phyloP scores from a whole-genome alignment of 2,888 invertebrate species.

The Stenurella melanura region DNA sequence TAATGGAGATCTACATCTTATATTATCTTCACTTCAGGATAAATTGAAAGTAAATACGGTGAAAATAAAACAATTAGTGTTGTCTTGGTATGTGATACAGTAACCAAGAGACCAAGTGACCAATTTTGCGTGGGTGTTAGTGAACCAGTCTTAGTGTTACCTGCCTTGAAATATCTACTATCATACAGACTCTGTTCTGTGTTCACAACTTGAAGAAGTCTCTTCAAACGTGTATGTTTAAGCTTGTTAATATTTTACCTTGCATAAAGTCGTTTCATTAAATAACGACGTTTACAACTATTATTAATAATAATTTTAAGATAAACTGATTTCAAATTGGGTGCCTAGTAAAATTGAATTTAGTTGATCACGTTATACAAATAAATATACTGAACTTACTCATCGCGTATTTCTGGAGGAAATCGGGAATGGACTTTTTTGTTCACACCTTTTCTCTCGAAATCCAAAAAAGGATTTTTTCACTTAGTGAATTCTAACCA shows the following conservation, averaged over 20 bases:
- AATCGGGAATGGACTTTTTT: no score
- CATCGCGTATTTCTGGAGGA: no score
- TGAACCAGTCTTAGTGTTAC: conserved; percentile 53
- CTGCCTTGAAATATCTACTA: conserved; percentile 55
- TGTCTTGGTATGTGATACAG: conserved; percentile 52
- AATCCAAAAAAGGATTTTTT: no score
- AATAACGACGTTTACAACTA: background rate
- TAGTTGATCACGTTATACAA: no score
- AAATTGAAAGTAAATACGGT: conserved; percentile 7
- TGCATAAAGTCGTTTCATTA: background rate
- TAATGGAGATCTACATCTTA: background rate
- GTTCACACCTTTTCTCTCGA: no score
- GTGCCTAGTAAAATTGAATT: no score
- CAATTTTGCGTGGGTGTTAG: conserved; percentile 54
- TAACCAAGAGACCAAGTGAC: conserved; percentile 58
- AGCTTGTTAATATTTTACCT: background rate
- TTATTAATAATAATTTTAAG: background rate
- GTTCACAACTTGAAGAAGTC: conserved; percentile 44
- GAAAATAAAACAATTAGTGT: conserved; percentile 22
- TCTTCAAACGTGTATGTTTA: conserved; percentile 19
- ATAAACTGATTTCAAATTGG: no score
- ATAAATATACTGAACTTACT: no score
- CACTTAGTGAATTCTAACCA: no score
- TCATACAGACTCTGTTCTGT: conserved; percentile 39
- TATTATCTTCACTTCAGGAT: background rate